phyloP scores from a whole-genome alignment of 2,888 invertebrate genomes.

The Hetaerina titia region DNA sequence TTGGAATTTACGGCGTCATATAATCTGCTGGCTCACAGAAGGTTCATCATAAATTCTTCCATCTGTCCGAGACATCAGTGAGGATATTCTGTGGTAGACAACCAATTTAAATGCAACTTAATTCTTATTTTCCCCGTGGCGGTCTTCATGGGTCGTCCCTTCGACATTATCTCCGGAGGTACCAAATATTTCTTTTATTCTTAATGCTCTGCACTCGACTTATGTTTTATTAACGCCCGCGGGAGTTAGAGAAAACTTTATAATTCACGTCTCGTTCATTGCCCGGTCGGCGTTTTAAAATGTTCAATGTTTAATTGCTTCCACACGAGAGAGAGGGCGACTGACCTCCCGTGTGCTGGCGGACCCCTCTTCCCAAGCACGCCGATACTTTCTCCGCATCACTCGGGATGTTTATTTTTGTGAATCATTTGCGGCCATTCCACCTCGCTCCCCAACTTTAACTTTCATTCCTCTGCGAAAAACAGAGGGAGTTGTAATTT shows the following conservation, averaged over 20 bases:
- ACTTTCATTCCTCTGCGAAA: neutral
- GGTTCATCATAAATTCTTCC: neutral
- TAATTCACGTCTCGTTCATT: neutral
- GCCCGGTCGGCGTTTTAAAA: neutral
- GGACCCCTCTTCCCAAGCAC: neutral
- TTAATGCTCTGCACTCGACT: neutral
- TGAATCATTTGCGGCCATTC: conserved; percentile 21
- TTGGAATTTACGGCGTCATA: neutral
- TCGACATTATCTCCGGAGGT: neutral
- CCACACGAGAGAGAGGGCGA: neutral
- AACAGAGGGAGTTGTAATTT: neutral
- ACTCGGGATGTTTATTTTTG: neutral
- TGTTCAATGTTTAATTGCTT: neutral
- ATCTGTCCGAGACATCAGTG: neutral
- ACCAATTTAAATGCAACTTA: neutral
- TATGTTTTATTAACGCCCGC: conserved; percentile 18
- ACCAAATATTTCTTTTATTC: neutral
- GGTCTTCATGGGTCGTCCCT: neutral
- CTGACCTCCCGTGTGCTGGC: neutral
- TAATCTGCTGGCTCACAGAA: neutral
- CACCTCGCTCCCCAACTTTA: neutral
- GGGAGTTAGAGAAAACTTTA: conserved; percentile 4
- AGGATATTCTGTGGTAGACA: neutral
- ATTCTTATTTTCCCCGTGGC: neutral
- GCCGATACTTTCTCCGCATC: conserved; percentile 16